Percentiles rank a stretch among this genome's conserved stretches.
Evolutionary conservation across 1,140 invertebrate species (phyloP).

Genomic region (Magallana ariakensis): DNA sequence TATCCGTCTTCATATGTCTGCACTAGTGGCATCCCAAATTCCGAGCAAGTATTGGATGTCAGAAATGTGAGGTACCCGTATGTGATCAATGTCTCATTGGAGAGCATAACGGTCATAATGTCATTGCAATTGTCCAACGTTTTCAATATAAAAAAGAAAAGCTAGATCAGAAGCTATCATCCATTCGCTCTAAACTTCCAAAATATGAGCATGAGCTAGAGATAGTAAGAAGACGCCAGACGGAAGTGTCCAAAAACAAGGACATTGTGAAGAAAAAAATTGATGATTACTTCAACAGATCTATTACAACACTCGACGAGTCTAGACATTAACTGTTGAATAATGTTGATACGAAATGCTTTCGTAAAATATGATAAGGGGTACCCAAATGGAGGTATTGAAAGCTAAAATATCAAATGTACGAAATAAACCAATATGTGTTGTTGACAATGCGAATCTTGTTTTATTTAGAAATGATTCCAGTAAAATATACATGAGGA

Average conservation of each 20-base stretch:
- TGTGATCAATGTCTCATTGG: background rate
- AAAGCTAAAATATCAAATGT: background rate
- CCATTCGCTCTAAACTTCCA: background rate
- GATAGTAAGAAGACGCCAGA: background rate
- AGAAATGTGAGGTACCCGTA: background rate
- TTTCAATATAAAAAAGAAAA: background rate
- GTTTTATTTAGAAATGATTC: background rate
- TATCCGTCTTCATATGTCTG: background rate
- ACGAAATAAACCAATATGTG: background rate
- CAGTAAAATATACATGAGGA: background rate
- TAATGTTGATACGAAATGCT: background rate
- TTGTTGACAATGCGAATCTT: background rate
- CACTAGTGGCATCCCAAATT: background rate
- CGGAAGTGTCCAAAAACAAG: background rate
- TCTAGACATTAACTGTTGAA: background rate
- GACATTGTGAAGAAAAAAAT: background rate
- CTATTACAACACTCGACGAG: background rate
- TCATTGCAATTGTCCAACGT: background rate
- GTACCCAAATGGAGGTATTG: background rate
- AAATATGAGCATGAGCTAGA: background rate
- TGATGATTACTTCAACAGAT: background rate
- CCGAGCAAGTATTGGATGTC: background rate
- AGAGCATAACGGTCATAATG: background rate
- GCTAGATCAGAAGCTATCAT: background rate
- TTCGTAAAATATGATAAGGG: background rate